Evolutionary conservation across 2,888 invertebrate species (phyloP).

Genomic region (Danaus chrysippus): DNA sequence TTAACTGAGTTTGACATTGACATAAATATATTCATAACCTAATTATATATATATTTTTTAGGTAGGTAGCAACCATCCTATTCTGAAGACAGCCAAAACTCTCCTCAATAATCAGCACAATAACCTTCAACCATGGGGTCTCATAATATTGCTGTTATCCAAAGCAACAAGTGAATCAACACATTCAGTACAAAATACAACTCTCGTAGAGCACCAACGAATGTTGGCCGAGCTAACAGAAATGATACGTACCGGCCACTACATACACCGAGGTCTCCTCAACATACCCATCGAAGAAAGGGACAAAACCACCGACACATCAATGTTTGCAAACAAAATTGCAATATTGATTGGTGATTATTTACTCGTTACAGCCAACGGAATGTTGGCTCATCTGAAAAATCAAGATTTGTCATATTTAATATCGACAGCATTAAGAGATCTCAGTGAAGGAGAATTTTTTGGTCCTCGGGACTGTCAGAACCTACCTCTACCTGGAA

Average conservation of each 20-base stretch:
- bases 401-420: conserved; percentile 87
- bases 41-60: conserved; percentile 35
- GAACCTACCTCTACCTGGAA: conserved; percentile 85
- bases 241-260: conserved; percentile 92
- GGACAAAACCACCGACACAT: conserved; percentile 80
- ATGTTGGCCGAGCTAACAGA: conserved; percentile 85
- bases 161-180: conserved; percentile 83
- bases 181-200: conserved; percentile 74
- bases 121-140: conserved; percentile 91
- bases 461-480: conserved; percentile 85
- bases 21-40: too few species aligned
- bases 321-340: conserved; percentile 93
- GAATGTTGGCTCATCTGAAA: conserved; percentile 85
- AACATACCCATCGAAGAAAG: conserved; percentile 70
- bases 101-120: conserved; percentile 89
- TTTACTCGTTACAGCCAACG: conserved; percentile 88
- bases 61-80: conserved; percentile 91
- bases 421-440: conserved; percentile 88
- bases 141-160: conserved; percentile 88
- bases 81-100: conserved; percentile 90
- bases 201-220: conserved; percentile 75
- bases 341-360: conserved; percentile 93
- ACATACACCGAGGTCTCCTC: conserved; percentile 85
- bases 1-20: not conserved
- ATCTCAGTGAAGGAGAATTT: conserved; percentile 91